Base-by-base conservation (phyloP, 2,113 vertebrate genomes). In the Pluvialis apricaria region DNA sequence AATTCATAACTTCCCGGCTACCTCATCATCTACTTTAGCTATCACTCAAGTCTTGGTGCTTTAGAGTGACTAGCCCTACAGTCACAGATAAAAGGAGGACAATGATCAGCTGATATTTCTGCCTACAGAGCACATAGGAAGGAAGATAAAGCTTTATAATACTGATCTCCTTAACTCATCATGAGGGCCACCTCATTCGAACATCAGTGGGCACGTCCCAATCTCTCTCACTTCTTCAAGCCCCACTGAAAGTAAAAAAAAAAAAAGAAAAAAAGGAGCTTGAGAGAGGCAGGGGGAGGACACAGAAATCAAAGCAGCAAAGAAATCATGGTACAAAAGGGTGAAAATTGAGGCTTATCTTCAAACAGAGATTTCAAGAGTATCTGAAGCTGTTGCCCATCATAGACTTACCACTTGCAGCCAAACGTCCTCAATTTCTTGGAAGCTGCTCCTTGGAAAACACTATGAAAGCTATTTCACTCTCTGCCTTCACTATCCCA, bases 1-100 rank as follows among this genome's bases (percentile, higher is more conserved):
- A 95, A 97, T 95, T 92, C 88, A 69, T 87, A 92, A 82, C 70
- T 89, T 89, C 66, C 42, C 84, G 89, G 49, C 82, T n/a, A 94
- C 88, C 47, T 93, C 69, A 78, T 93, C 82, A 69, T 79, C 72
- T 91, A 61, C 77, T 94, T 84, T 1, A 76, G 51, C 73, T 87
- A 92, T 84, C 81, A 61, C 31, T 85, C 57, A 73, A 69, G 79
- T 38, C 42, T 38, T 54, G 91, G 36, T 91, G 28, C 65, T 87
- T 88, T 65, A 84, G 45, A 92, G 57, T 0, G 0, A 76, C 69
- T n/a, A 86, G 81, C 70, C 69, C 89, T 87, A 62, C 70, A 79
- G 88, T 73, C 58, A 86, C 54, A 87, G 81, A 92, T 85, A 84
- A 94, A 92, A 97, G 38, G 25, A 79, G 32, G 64, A 82, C 76